phyloP scores from a whole-genome alignment of 1,140 invertebrate species.

The Daktulosphaira vitifoliae region DNA sequence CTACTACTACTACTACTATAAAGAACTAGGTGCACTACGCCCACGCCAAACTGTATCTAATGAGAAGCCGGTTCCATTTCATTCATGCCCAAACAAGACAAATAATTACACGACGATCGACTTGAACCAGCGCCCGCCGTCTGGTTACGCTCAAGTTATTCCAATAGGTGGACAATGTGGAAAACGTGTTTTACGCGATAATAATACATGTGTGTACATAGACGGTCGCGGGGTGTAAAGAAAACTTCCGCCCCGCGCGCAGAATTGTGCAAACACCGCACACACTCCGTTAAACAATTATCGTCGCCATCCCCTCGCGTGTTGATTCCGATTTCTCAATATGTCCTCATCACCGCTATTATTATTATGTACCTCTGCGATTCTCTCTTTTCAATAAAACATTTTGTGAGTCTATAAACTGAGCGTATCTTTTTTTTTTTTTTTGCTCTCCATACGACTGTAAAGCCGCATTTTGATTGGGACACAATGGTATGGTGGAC shows the following conservation, averaged over 20 bases:
- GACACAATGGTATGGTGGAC: constrained; percentile 12
- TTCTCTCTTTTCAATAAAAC: constrained; percentile 18
- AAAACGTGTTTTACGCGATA: no score
- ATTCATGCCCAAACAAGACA: constrained; percentile 23
- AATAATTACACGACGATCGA: no score
- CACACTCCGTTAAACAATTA: constrained; percentile 18
- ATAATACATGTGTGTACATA: no score
- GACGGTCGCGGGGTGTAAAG: no score
- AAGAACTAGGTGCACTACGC: constrained; percentile 11
- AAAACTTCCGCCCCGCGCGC: not conserved
- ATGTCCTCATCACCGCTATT: not conserved
- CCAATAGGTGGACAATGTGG: no score
- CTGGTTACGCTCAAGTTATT: no score
- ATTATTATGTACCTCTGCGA: not conserved
- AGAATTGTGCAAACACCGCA: constrained; percentile 8
- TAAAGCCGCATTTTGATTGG: not conserved
- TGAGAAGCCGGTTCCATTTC: constrained; percentile 4
- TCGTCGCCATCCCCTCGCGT: not conserved
- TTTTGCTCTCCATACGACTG: not conserved
- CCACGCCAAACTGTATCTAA: constrained; percentile 1
- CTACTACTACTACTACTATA: not conserved
- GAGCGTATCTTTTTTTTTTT: constrained; percentile 12
- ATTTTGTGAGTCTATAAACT: constrained; percentile 29
- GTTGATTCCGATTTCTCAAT: constrained; percentile 21
- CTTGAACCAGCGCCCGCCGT: no score